Conservation (phyloP, 2,797 vertebrate genomes). For the Carapus acus region DNA sequence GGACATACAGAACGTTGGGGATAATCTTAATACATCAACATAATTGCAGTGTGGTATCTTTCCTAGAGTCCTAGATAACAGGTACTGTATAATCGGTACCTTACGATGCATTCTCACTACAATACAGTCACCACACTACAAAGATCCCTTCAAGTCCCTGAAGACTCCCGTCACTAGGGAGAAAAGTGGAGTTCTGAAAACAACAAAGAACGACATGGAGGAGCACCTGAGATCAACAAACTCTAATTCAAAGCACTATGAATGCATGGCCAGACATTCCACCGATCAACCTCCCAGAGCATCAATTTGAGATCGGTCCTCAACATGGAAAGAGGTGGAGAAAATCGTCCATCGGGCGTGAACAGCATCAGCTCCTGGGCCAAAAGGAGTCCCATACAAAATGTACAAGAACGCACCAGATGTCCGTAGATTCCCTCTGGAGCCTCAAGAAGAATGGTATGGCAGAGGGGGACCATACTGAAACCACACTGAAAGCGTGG, state of each 20-base stretch:
- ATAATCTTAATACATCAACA: too few relatives aligned
- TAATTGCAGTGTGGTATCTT: too few relatives aligned
- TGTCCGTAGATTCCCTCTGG: background rate
- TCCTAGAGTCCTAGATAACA: too few relatives aligned
- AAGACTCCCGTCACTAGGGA: slow-evolving; percentile 8
- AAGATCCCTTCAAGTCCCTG: slow-evolving; percentile 14
- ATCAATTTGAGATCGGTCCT: too few relatives aligned
- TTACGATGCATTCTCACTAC: too few relatives aligned
- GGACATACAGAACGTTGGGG: too few relatives aligned
- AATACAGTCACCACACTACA: slow-evolving; percentile 12
- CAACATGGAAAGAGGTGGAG: slow-evolving; percentile 23
- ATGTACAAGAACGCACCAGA: slow-evolving; percentile 22
- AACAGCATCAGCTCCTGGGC: slow-evolving; percentile 8
- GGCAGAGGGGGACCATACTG: background rate
- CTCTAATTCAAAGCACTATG: too few relatives aligned
- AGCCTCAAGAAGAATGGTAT: background rate
- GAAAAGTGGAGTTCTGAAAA: slow-evolving; percentile 7
- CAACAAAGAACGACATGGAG: too few relatives aligned
- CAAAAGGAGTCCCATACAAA: slow-evolving; percentile 15
- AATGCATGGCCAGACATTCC: background rate
- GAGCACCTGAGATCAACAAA: too few relatives aligned
- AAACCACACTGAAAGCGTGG: background rate
- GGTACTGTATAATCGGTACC: too few relatives aligned
- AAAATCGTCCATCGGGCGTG: slow-evolving; percentile 2
- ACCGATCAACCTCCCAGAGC: background rate